Conservation (phyloP, 2,888 invertebrate species). For the Apeira syringaria region DNA sequence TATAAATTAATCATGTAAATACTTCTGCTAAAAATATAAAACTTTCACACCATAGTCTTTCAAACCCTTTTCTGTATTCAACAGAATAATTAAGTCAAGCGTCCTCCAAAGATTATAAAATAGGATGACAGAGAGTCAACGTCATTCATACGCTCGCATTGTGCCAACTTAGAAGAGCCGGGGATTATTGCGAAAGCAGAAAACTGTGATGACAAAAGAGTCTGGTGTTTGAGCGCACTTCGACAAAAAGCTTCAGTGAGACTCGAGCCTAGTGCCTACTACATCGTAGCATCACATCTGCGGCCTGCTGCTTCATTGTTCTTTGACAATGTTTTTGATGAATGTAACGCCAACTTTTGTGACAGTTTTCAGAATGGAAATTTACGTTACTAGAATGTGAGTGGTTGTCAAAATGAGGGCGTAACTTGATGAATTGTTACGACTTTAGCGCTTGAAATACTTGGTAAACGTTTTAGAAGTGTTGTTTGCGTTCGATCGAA, state of each 20-base stretch:
- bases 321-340: conserved; percentile 48
- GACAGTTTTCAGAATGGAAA: conserved; percentile 34
- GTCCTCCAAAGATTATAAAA: conserved; percentile 20
- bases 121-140: conserved; percentile 36
- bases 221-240: conserved; percentile 49
- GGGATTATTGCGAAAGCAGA: conserved; percentile 43
- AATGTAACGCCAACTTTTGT: conserved; percentile 41
- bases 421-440: conserved; percentile 16
- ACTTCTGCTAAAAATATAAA: no score
- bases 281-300: conserved; percentile 42
- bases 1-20: no score
- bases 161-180: conserved; percentile 51
- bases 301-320: conserved; percentile 38
- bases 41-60: not conserved
- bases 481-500: not conserved
- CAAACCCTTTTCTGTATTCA: conserved; percentile 6
- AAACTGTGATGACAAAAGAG: conserved; percentile 59
- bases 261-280: conserved; percentile 31
- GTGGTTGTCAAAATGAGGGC: conserved; percentile 20
- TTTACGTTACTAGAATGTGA: conserved; percentile 28
- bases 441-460: conserved; percentile 3
- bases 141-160: conserved; percentile 31
- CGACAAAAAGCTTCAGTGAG: conserved; percentile 36
- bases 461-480: not conserved
- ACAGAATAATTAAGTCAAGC: conserved; percentile 19